phyloP scores from a whole-genome alignment of 2,888 invertebrate species.

The Tachina lurida region DNA sequence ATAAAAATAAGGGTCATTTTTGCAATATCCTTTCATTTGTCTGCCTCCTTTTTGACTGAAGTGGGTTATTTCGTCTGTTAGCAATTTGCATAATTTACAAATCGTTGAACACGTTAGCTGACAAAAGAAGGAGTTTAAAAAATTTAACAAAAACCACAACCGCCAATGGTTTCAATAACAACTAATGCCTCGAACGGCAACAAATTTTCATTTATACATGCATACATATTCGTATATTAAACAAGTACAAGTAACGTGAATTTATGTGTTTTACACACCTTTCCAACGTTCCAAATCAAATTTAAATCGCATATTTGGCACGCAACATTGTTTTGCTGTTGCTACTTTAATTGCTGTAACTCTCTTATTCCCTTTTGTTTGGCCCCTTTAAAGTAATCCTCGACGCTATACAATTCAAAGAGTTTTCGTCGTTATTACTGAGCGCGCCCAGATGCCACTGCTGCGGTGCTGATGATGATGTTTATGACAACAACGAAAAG shows the following conservation, averaged over 20 bases:
- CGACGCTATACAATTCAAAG: conserved; percentile 38
- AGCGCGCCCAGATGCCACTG: neutral
- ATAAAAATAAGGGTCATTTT: neutral
- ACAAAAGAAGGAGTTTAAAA: neutral
- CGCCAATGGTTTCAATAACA: conserved; percentile 33
- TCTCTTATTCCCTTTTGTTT: neutral
- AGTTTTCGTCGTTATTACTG: conserved; percentile 54
- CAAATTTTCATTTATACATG: neutral
- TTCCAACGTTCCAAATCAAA: conserved; percentile 9
- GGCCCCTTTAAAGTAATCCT: conserved; percentile 12
- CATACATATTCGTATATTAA: neutral
- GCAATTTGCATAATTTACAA: conserved; percentile 67
- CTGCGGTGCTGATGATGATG: conserved; percentile 15
- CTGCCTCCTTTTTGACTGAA: neutral
- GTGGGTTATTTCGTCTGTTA: conserved; percentile 53
- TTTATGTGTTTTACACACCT: neutral
- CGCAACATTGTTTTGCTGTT: conserved; percentile 32
- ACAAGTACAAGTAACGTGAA: neutral
- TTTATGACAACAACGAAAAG: conserved; percentile 19
- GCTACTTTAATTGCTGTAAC: conserved; percentile 16
- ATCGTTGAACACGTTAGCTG: conserved; percentile 47
- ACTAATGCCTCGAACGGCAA: conserved; percentile 7
- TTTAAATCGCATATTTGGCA: conserved; percentile 32
- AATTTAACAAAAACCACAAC: conserved; percentile 32
- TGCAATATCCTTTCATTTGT: neutral